Evolutionary conservation across 2,888 invertebrate species (phyloP), one percentile per base, ranked within the genome.

Genomic region (Drosophila mimica): DNA sequence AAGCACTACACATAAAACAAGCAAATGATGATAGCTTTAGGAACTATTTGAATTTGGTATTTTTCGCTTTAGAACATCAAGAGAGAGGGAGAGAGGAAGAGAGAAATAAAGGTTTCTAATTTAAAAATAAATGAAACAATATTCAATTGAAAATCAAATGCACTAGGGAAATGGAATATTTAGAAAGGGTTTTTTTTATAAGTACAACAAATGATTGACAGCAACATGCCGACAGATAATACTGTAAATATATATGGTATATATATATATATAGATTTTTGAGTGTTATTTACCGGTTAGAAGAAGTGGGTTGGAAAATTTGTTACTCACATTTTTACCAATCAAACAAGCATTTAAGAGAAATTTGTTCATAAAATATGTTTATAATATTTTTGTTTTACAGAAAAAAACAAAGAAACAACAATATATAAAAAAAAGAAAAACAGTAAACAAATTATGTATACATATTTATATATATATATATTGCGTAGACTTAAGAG

Each of bases 261-360:
- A 38, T 62, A 73, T 70, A 51, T 60, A 51, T 60, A 69, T 48
- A 38, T 60, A 49, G 51, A 62, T 48, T 63, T 64, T 59, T 51
- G 46, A 58, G 83, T 74, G 76, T 59, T 86, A 85, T 71, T 79
- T 91, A 88, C 82, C 90, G 74, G 74, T 88, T 74, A 70, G 66
- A 72, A 91, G 79, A 81, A 88, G 76, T 74, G 70, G 91, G 76
- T 80, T 89, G 74, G 83, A 86, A 83, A 86, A 88, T 88, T 87
- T 88, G 87, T 92, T 92, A 92, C 92, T 92, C 92, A 92, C 92
- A 92, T 92, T 92, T 92, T 80, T 90, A 92, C 92, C 92, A 92
- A 92, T 92, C 92, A 92, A 92, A 92, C 92, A 92, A 92, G 92
- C 92, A 92, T 70, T 85, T 90, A 92, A 91, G 91, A 91, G 92